Evolutionary conservation across 2,797 vertebrate genomes (phyloP), one percentile per base, ranked within the genome.

Genomic region (Tapera naevia): DNA sequence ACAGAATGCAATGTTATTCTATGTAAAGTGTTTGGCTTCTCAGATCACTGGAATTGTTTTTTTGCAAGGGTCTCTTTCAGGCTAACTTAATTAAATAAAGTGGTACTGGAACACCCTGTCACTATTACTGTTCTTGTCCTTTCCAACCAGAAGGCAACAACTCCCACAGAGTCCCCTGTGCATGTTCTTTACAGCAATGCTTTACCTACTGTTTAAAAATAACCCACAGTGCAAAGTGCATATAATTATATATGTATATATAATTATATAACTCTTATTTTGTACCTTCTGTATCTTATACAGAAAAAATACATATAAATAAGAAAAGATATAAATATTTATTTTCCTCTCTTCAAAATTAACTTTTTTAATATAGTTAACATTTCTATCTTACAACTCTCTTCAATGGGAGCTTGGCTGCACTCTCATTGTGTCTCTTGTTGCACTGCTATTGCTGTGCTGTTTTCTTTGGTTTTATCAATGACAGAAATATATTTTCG

Each of bases 71-170:
- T 78, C 71, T 93, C 75, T 94, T 93, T 84, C 83, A 91, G 80
- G 65, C 50, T 93, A 85, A 90, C 91, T 91, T 85, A 96, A 94
- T 96, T 88, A 93, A 91, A 93, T 80, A 57, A 90, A 94, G 67
- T 76, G 87, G 66, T 91, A 79, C 61, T 89, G 90, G 91, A 94
- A 93, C 86, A 91, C 37, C 30, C 73, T 91, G 91, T 80, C 74
- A 89, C 74, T 69, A 30, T 74, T 51, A 73, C 19, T 11, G 46
- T 80, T 94, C 78, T 64, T 45, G 88, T 90, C 50, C 48, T 71
- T 65, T 94, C 67, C 71, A 91, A 56, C 33, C 88, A 94, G 89
- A 93, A 86, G 78, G 81, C 66, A 94, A 54, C 46, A 91, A 64
- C 91, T 95, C 95, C 88, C 67, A 85, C 83, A 57, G 92, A 91